Conservation (phyloP, 2,797 vertebrate genomes). For the Odontamblyopus rebecca region DNA sequence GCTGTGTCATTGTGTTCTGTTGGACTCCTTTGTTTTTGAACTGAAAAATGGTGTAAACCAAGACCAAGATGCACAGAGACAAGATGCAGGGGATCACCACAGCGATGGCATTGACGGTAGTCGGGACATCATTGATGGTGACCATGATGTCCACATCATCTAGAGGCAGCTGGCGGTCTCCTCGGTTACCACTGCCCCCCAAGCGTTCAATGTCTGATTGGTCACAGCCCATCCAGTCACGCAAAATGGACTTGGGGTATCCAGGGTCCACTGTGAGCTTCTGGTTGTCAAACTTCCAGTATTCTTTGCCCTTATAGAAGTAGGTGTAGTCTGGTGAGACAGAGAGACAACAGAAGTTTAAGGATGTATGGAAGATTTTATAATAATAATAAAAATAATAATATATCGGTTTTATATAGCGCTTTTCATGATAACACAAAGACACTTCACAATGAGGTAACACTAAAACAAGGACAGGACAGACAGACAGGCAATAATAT, state of each 20-base stretch:
- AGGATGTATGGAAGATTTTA: not conserved
- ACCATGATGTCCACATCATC: slow-evolving; percentile 98
- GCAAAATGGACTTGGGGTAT: slow-evolving; percentile 93
- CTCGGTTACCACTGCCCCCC: slow-evolving; percentile 77
- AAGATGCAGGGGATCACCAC: slow-evolving; percentile 98
- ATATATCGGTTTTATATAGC: too few species aligned
- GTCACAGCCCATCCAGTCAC: slow-evolving; percentile 98
- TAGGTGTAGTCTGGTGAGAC: slow-evolving; percentile 88
- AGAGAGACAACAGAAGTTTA: not conserved
- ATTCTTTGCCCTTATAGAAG: slow-evolving; percentile 98
- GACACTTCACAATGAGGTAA: too few species aligned
- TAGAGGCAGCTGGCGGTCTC: slow-evolving; percentile 87
- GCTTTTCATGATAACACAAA: too few species aligned
- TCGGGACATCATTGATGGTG: slow-evolving; percentile 91
- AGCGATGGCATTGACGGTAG: slow-evolving; percentile 94
- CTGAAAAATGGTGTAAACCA: slow-evolving; percentile 98
- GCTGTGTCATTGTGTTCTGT: slow-evolving; percentile 83
- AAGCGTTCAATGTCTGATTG: slow-evolving; percentile 88
- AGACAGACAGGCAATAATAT: too few species aligned
- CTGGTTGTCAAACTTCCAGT: slow-evolving; percentile 99
- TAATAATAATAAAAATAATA: too few species aligned
- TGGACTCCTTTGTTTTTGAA: slow-evolving; percentile 98
- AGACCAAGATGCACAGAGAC: slow-evolving; percentile 95
- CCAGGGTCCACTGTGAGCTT: slow-evolving; percentile 92
- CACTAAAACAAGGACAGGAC: too few species aligned